Evolutionary conservation across 2,888 invertebrate genomes (phyloP).

Genomic region (Mamestra brassicae): DNA sequence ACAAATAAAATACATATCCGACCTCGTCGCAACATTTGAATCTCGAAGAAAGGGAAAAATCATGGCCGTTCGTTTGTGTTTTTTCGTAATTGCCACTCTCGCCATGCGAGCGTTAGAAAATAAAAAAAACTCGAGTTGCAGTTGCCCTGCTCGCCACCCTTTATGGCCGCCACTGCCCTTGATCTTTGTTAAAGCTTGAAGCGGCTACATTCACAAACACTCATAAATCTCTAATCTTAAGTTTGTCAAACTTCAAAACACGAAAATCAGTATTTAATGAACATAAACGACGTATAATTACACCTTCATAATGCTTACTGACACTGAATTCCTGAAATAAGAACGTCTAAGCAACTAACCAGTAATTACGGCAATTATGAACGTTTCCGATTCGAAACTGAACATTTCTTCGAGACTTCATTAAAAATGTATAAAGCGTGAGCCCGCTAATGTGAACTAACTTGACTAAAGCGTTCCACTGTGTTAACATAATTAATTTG

Average conservation of each 20-base stretch:
- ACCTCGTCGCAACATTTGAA: too few relatives aligned
- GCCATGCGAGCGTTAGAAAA: too few relatives aligned
- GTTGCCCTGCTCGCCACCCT: too few relatives aligned
- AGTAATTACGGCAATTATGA: constrained; percentile 38
- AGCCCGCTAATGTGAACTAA: neutral
- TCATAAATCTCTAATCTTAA: constrained; percentile 9
- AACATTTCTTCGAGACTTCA: constrained; percentile 32
- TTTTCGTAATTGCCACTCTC: too few relatives aligned
- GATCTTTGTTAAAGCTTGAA: too few relatives aligned
- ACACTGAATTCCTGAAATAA: constrained; percentile 26
- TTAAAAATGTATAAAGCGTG: constrained; percentile 41
- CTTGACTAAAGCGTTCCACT: constrained; percentile 31
- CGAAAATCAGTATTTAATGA: constrained; percentile 22
- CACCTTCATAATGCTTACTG: constrained; percentile 21
- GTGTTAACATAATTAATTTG: constrained; percentile 42
- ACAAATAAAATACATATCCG: too few relatives aligned
- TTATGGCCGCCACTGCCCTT: too few relatives aligned
- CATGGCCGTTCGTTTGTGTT: too few relatives aligned
- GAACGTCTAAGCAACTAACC: constrained; percentile 4
- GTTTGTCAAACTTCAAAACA: constrained; percentile 2
- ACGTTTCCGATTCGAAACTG: constrained; percentile 18
- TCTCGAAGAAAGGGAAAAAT: too few relatives aligned
- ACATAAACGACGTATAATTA: constrained; percentile 27
- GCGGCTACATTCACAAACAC: neutral
- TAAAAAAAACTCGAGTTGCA: too few relatives aligned